A percentile compares a stretch with the other conserved stretches of the same genome.
Conservation (phyloP, 1,140 invertebrate species). For the Ganaspis sp. region DNA sequence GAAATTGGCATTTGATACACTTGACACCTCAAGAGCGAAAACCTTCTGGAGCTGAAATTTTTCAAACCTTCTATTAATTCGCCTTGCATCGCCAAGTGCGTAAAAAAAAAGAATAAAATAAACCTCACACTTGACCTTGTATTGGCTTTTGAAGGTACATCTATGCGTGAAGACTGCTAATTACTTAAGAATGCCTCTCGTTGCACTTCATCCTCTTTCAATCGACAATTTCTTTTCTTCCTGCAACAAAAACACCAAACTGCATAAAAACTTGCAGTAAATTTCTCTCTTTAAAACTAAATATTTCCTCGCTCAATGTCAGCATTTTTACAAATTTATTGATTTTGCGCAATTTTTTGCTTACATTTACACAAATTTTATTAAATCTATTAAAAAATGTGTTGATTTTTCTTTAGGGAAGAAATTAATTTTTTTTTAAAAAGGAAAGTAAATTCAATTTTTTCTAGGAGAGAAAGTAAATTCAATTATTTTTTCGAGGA, state of each 20-base stretch:
- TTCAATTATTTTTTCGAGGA: too few relatives aligned
- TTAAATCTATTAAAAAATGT: too few relatives aligned
- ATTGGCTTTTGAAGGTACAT: conserved; percentile 21
- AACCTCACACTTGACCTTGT: conserved; percentile 13
- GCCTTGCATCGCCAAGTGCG: neutral
- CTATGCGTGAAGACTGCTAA: conserved; percentile 24
- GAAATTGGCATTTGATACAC: neutral
- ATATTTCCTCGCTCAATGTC: too few relatives aligned
- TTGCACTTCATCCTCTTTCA: neutral
- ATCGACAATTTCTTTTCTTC: neutral
- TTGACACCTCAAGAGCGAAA: conserved; percentile 5
- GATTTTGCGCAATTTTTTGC: too few relatives aligned
- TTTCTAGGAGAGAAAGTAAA: too few relatives aligned
- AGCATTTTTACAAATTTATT: too few relatives aligned
- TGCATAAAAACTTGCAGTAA: too few relatives aligned
- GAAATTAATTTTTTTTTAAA: too few relatives aligned
- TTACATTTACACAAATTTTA: too few relatives aligned
- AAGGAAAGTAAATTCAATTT: too few relatives aligned
- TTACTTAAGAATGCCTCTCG: conserved; percentile 18
- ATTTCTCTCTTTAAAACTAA: too few relatives aligned
- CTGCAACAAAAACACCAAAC: too few relatives aligned
- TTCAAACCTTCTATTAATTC: conserved; percentile 2
- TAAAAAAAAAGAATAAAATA: neutral
- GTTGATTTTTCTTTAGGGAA: conserved; percentile 8
- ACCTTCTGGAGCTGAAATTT: neutral